phyloP scores from a whole-genome alignment of 2,113 vertebrate genomes.

The Solea solea region DNA sequence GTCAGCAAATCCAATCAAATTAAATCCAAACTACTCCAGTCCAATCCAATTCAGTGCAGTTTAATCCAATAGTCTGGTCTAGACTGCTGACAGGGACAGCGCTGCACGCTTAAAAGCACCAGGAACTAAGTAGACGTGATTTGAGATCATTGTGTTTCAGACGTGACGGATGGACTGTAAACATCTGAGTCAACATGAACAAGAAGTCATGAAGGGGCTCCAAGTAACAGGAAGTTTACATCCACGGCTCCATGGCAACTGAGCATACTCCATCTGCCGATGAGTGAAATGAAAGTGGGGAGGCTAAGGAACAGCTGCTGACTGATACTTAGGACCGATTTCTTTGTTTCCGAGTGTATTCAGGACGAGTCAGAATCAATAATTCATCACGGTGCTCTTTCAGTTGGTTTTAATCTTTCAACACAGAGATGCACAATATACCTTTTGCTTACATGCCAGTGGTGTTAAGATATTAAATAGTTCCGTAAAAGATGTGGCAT shows the following conservation, averaged over 20 bases:
- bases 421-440: neutral
- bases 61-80: conserved; percentile 7
- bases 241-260: neutral
- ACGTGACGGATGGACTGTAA: neutral
- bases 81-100: conserved; percentile 8
- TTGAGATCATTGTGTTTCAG: neutral
- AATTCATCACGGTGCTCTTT: neutral
- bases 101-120: neutral
- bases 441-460: too few species aligned
- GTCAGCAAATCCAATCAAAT: conserved; percentile 30
- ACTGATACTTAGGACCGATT: neutral
- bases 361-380: neutral
- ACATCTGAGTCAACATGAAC: neutral
- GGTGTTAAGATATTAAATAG: too few species aligned
- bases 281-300: neutral
- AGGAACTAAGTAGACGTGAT: neutral
- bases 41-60: conserved; percentile 2
- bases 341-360: neutral
- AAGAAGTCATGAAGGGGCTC: neutral
- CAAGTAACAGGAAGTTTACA: too few species aligned
- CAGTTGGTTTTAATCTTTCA: neutral
- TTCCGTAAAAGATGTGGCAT: too few species aligned
- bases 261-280: neutral
- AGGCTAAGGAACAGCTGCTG: neutral
- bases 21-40: conserved; percentile 1